Evolutionary conservation across 1,140 invertebrate genomes (phyloP), one percentile per base, ranked within the genome.

Genomic region (Chymomyza costata): DNA sequence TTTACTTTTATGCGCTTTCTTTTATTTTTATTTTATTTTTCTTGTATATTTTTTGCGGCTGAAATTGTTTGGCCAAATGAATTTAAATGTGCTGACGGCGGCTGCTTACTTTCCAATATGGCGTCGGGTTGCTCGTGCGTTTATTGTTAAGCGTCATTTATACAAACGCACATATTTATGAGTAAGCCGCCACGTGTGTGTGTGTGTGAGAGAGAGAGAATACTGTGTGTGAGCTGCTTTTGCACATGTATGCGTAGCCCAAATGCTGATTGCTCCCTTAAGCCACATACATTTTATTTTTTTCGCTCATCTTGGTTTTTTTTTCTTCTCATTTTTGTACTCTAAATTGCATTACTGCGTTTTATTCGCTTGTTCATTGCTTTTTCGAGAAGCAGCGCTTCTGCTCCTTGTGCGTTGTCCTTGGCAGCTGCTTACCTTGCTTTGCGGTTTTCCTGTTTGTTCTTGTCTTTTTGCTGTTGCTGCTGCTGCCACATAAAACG

Each of bases 31-130:
- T 34, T 66, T 47, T 54, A 52, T 71, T 49, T 65, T 35, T 37
- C 47, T 57, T 62, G n/a, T 18, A 51, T 46, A 62, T 63, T 70
- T 74, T 50, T n/a, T n/a, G n/a, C n/a, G n/a, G 3, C 31, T 56
- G 56, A 65, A 65, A 69, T 68, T 55, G 65, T 64, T 73, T 74
- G 50, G 51, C 67, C 64, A 80, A 80, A 80, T 80, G 73, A 80
- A 73, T 80, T 80, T 68, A 54, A 66, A 80, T 68, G 67, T 65
- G 74, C 73, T 80, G 67, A 81, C 63, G 39, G 37, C 60, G 49
- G 50, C 60, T 19, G 30, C 40, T 51, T 19, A 47, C 49, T 76
- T 76, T 76, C 60, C 70, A 76, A 76, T 76, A 71, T 71, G 68
- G 48, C 61, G 35, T 48, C 49, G 3, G 8, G 21, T 8, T 8